Base-by-base conservation (phyloP, 2,797 vertebrate species). In the Acestrorhynchus altus region DNA sequence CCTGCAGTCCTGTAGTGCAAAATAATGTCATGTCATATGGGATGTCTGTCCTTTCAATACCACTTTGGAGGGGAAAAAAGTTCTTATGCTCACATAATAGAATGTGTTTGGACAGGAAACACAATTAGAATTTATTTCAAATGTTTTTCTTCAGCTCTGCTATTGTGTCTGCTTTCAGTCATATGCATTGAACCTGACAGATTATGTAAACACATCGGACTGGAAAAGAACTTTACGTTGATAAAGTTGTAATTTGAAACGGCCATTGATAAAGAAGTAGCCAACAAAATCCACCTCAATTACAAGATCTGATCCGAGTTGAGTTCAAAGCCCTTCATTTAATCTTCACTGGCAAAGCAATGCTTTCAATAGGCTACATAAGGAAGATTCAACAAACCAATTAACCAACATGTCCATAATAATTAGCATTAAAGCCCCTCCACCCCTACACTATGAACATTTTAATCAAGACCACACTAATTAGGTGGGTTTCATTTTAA, bases 401-500 rank as follows among this genome's bases (percentile, higher is more conserved):
- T 59, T 39, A 67, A 57, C 3, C 39, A 42, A 26, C 42, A 66
- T 1, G 11, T 78, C 44, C 31, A 51, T 59, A 73, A 22, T 73
- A 73, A 73, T 73, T 70, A 72, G 63, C 22, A 54, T 49, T 68
- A 40, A 44, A 7, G 35, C 54, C 60, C 15, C 61, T 4, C 56
- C 47, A 11, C 39, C 16, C 35, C 44, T 54, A 63, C 69, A 42
- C 13, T 60, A 22, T 35, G 57, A 80, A 51, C n/a, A 35, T 31
- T 66, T 31, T 67, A 66, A 49, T 77, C 64, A 74, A 73, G 56
- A 40, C 46, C 8, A 28, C 12, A 74, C 71, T 66, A 51, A 77
- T 74, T 64, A 61, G 35, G 54, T 70, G 24, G 56, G 65, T 77
- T 77, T 77, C 15, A 31, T 72, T 65, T 71, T 78, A 61, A 40